Evolutionary conservation across 2,888 invertebrate genomes (phyloP).

Genomic region (Acleris cristana): DNA sequence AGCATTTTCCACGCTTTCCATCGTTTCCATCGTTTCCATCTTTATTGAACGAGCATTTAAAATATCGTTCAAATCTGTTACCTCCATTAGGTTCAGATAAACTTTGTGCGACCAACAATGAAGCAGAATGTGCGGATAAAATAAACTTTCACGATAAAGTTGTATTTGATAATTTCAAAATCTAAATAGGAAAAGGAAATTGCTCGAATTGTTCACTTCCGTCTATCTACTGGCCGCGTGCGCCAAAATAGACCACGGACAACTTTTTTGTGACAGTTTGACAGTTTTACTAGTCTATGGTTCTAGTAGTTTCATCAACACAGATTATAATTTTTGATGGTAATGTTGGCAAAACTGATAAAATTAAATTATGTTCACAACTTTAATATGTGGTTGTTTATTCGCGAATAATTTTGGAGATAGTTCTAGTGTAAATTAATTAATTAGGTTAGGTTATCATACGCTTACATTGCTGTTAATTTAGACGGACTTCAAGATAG

Average conservation of each 20-base stretch:
- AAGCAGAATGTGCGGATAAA: conserved; percentile 22
- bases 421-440: too few relatives aligned
- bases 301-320: not conserved
- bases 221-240: conserved; percentile 58
- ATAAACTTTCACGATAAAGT: conserved; percentile 40
- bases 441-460: not conserved
- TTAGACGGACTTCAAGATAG: not conserved
- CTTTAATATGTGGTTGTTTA: too few relatives aligned
- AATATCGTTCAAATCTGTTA: conserved; percentile 72
- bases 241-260: conserved; percentile 60
- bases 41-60: conserved; percentile 71
- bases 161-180: conserved; percentile 49
- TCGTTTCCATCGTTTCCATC: conserved; percentile 80
- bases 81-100: conserved; percentile 61
- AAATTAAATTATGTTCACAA: too few relatives aligned
- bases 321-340: not conserved
- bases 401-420: too few relatives aligned
- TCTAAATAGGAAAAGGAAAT: conserved; percentile 72
- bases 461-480: not conserved
- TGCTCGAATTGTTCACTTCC: conserved; percentile 62
- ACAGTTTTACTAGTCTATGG: conserved; percentile 2
- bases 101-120: not conserved
- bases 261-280: conserved; percentile 35
- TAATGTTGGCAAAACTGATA: too few relatives aligned
- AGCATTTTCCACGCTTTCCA: conserved; percentile 66